phyloP scores from a whole-genome alignment of 2,113 vertebrate genomes.

The Bambusicola thoracicus region DNA sequence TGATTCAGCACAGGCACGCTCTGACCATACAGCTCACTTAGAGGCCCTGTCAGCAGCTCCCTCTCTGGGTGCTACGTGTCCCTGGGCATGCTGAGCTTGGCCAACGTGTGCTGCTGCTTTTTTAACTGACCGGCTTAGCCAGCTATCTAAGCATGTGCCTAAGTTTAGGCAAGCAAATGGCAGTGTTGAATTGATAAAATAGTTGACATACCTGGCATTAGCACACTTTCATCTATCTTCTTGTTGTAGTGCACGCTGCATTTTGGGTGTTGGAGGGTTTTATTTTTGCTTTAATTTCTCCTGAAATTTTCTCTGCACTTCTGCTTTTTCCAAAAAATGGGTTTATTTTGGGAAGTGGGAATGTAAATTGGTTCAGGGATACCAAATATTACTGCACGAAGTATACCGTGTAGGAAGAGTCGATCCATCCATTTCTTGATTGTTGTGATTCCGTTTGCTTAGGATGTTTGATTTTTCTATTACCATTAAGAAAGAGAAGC shows the following conservation, averaged over 20 bases:
- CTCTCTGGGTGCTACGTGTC: rapidly evolving
- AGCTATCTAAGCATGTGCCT: rapidly evolving
- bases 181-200: not conserved
- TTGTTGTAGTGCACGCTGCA: not conserved
- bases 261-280: not conserved
- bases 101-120: not conserved
- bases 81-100: rapidly evolving
- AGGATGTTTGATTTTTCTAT: slow-evolving; percentile 45
- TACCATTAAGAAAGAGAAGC: not conserved
- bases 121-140: not conserved
- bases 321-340: not conserved
- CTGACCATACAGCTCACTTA: not conserved
- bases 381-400: not conserved
- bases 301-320: not conserved
- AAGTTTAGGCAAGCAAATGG: not conserved
- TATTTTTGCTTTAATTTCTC: not conserved
- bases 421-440: slow-evolving; percentile 14
- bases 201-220: not conserved
- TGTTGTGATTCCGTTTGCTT: slow-evolving; percentile 12
- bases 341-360: not conserved
- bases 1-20: not conserved
- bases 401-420: not conserved
- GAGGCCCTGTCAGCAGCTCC: not conserved
- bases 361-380: not conserved
- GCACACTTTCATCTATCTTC: not conserved